Percentiles rank a stretch among this genome's conserved stretches.
phyloP scores from a whole-genome alignment of 2,888 invertebrate genomes.

The Microctonus brassicae region DNA sequence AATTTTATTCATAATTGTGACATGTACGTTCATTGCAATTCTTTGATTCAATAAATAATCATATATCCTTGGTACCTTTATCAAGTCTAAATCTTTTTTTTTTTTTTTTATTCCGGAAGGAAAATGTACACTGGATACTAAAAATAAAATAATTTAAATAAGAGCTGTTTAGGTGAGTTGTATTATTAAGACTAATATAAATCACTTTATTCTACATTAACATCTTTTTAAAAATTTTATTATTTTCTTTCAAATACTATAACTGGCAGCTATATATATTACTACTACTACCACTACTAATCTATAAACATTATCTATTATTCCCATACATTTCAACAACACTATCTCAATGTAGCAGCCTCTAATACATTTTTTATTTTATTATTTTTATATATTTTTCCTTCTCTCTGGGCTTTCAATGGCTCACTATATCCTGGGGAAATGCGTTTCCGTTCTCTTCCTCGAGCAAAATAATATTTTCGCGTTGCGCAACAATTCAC shows the following conservation, averaged over 20 bases:
- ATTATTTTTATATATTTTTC: neutral
- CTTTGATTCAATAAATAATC: too few relatives aligned
- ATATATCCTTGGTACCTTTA: neutral
- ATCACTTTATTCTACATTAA: neutral
- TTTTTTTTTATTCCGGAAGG: neutral
- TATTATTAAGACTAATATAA: neutral
- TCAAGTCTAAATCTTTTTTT: neutral
- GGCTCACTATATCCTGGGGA: conserved; percentile 44
- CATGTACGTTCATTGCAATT: too few relatives aligned
- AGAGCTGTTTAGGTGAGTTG: neutral
- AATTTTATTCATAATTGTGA: too few relatives aligned
- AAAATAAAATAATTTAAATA: neutral
- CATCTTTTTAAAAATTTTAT: neutral
- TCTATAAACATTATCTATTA: neutral
- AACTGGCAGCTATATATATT: too few relatives aligned
- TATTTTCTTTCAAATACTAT: neutral
- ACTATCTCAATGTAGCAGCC: conserved; percentile 1
- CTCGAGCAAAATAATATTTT: conserved; percentile 44
- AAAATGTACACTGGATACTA: too few relatives aligned
- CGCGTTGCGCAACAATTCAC: conserved; percentile 44
- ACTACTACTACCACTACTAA: too few relatives aligned
- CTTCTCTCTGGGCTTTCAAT: neutral
- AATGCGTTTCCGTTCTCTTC: conserved; percentile 47
- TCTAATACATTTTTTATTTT: conserved; percentile 19
- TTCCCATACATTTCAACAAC: neutral